phyloP scores from a whole-genome alignment of 2,888 invertebrate species.

The Paralinhomoeus sp. region DNA sequence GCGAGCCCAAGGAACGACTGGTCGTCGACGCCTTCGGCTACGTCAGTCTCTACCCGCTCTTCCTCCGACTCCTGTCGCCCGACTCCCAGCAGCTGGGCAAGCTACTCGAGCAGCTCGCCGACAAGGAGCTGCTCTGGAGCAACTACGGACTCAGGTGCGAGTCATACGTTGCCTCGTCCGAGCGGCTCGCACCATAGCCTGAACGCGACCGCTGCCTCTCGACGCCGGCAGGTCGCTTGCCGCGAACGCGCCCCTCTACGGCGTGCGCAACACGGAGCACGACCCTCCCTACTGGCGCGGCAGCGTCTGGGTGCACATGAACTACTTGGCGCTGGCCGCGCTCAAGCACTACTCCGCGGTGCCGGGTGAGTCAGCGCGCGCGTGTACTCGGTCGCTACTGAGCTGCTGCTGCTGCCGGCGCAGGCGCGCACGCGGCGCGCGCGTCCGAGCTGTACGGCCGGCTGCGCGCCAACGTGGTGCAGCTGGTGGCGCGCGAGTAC shows the following conservation, averaged over 20 bases:
- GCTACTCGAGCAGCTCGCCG: slow-evolving; percentile 49
- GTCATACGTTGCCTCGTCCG: no score
- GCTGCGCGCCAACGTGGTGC: slow-evolving; percentile 11
- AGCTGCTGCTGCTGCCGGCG: not conserved
- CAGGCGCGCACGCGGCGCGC: not conserved
- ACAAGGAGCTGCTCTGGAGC: slow-evolving; percentile 62
- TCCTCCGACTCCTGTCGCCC: slow-evolving; percentile 57
- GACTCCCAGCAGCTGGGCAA: slow-evolving; percentile 55
- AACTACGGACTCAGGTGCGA: slow-evolving; percentile 58
- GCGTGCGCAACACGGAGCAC: slow-evolving; percentile 75
- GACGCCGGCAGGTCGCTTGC: slow-evolving; percentile 54
- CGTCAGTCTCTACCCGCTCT: slow-evolving; percentile 75
- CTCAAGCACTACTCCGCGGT: slow-evolving; percentile 39
- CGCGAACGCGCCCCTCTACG: slow-evolving; percentile 59
- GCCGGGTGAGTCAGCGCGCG: no score
- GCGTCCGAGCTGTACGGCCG: not conserved
- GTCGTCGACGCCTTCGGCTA: slow-evolving; percentile 69
- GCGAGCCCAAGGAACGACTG: slow-evolving; percentile 49
- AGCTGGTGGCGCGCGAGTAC: slow-evolving; percentile 60
- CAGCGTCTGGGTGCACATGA: slow-evolving; percentile 77
- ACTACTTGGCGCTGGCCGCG: slow-evolving; percentile 65
- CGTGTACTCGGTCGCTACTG: no score
- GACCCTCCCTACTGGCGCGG: slow-evolving; percentile 99
- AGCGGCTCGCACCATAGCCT: no score
- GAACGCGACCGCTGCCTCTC: no score